Evolutionary conservation across 2,113 vertebrate species (phyloP), one percentile per base, ranked within the genome.

Genomic region (Ramphastos sulfuratus): DNA sequence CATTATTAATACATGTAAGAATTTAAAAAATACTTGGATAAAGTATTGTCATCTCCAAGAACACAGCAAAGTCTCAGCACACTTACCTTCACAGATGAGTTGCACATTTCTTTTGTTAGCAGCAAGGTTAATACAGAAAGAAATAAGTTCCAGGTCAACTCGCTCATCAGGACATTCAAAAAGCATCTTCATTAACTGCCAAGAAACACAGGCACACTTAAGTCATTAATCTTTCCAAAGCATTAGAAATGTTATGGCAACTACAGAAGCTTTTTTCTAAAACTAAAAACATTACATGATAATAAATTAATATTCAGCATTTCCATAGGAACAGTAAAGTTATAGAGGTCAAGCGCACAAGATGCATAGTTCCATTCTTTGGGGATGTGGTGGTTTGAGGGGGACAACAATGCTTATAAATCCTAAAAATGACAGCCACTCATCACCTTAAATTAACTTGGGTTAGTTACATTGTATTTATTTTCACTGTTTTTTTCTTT

Each of bases 101-200:
- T 99, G 98, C 10, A 98, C 98, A 17, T 99, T 99, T 95, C 97
- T 98, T 95, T 99, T 99, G 96, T 99, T 99, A 77, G 99, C 99
- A 91, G 99, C 99, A 95, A 99, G 97, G 95, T 99, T 99, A 97
- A 99, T 99, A 96, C 98, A 99, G 97, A 99, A 98, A 79, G 99
- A 99, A 97, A 99, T 98, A 82, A 99, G 97, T 92, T 99, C 99
- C 42, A 98, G 94, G n/a, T 98, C 98, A 92, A 99, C 96, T 65
- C 97, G 96, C 42, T 99, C 98, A 91, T 99, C 98, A 3, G 97
- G 97, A 55, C 98, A 98, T 61, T 98, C 98, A 91, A 98, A 98
- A 90, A 99, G 93, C 98, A 99, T 98, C 97, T 98, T 98, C 98
- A 99, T 99, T 89, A 99, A 94, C 99, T 99, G 97, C 55, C 87